Evolutionary conservation across 2,888 invertebrate species (phyloP).

Genomic region (Gnatocerus cornutus): DNA sequence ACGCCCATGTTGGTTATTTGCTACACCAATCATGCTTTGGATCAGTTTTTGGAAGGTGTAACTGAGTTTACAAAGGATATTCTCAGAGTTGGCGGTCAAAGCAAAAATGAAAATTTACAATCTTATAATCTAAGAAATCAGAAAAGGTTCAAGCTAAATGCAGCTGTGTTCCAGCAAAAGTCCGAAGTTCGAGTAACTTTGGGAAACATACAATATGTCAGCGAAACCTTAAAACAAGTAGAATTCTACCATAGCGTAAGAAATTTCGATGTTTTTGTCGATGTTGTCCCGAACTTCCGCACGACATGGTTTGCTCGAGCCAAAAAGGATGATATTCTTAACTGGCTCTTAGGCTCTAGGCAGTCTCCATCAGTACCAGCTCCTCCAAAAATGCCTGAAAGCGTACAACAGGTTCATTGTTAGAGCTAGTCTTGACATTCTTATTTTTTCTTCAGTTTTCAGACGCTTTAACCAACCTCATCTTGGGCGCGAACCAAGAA

Average conservation of each 20-base stretch:
- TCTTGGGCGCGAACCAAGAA: not conserved
- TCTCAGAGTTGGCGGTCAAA: conserved; percentile 81
- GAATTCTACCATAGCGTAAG: conserved; percentile 67
- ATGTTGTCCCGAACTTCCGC: conserved; percentile 6
- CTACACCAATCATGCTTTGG: conserved; percentile 90
- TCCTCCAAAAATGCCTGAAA: no score
- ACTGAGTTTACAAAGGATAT: conserved; percentile 75
- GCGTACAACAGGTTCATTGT: not conserved
- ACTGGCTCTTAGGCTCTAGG: conserved; percentile 11
- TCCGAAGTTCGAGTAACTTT: conserved; percentile 45
- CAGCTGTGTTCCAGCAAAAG: conserved; percentile 43
- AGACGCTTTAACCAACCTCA: not conserved
- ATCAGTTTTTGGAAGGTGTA: conserved; percentile 87
- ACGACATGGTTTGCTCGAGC: not conserved
- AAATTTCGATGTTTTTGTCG: conserved; percentile 55
- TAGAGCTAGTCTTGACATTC: not conserved
- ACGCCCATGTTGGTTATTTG: conserved; percentile 84
- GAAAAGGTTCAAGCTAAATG: conserved; percentile 2
- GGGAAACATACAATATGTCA: conserved; percentile 40
- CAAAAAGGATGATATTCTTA: conserved; percentile 7
- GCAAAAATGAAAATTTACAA: conserved; percentile 75
- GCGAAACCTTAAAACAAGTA: conserved; percentile 54
- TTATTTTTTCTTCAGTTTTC: not conserved
- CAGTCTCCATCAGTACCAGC: not conserved
- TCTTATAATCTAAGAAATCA: conserved; percentile 69